phyloP scores from a whole-genome alignment of 2,797 vertebrate species.

The Lacerta bilineata region DNA sequence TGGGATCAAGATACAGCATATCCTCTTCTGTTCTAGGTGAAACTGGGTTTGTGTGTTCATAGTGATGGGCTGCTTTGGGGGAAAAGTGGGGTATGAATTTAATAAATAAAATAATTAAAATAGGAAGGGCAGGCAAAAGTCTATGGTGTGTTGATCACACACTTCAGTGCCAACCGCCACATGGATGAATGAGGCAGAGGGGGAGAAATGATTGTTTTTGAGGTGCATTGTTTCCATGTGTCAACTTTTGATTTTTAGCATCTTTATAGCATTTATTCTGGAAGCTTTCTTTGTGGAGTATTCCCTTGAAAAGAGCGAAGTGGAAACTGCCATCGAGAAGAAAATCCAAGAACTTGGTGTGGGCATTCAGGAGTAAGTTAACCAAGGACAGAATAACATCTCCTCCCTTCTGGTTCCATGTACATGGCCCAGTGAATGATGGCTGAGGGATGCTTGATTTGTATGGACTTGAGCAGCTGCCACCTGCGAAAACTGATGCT shows the following conservation, averaged over 20 bases:
- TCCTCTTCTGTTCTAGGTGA: not conserved
- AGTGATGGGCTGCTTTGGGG: not conserved
- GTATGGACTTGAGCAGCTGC: not conserved
- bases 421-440: not conserved
- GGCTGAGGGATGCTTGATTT: not conserved
- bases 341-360: slow-evolving; percentile 93
- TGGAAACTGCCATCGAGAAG: slow-evolving; percentile 92
- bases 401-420: too few species aligned
- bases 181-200: too few species aligned
- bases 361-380: slow-evolving; percentile 86
- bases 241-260: slow-evolving; percentile 78
- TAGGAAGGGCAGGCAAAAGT: not conserved
- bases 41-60: not conserved
- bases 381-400: not conserved
- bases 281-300: slow-evolving; percentile 96
- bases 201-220: not conserved
- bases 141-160: too few species aligned
- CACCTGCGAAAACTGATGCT: not conserved
- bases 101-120: not conserved
- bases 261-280: slow-evolving; percentile 93
- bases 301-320: slow-evolving; percentile 89
- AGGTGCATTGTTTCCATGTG: not conserved
- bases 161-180: not conserved
- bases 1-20: not conserved
- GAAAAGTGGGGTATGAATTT: not conserved